Base-by-base conservation (phyloP, 2,113 vertebrate species). In the Nesoenas mayeri region DNA sequence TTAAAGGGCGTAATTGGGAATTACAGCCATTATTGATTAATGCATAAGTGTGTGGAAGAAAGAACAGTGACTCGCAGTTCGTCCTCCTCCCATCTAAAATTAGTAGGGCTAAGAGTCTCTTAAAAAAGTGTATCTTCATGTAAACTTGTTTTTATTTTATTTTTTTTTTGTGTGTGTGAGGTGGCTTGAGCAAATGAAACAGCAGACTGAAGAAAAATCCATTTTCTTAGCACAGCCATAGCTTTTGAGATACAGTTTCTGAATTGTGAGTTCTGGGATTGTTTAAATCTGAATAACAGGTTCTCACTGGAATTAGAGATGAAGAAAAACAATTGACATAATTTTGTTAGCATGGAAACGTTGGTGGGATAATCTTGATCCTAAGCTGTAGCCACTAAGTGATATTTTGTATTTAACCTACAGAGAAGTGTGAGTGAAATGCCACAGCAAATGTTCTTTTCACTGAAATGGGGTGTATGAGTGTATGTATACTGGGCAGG, bases 21-120 rank as follows among this genome's bases (percentile, higher is more conserved):
- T 82, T 91, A 89, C 67, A 73, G 79, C 53, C 71, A 28, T 73
- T 91, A 81, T 86, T 64, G 86, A 87, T 92, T 64, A 71, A 81
- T 81, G 72, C 57, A 1, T 64, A 48, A 92, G 85, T 5, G 51
- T 91, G 75, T 2, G 2, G 47, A 75, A 77, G 62, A 82, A 85
- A 86, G 40, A 67, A n/a, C 21, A 62, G 38, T 38, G 47, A 70
- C 56, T 79, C 13, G 0, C 28, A 2, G 14, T 73, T 79, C 40
- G 84, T 54, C 38, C 69, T 40, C 2, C 12, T 32, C 31, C 25
- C 28, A 65, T 53, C 38, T 15, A 17, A 81, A 75, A 89, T 42
- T 28, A 60, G 9, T 50, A 19, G 51, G 79, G 54, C 65, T 47
- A 60, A 64, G 89, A 74, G 53, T 29, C 29, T 77, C 8, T 42